Conservation (phyloP, 1,140 invertebrate species). For the Argopecten irradians region DNA sequence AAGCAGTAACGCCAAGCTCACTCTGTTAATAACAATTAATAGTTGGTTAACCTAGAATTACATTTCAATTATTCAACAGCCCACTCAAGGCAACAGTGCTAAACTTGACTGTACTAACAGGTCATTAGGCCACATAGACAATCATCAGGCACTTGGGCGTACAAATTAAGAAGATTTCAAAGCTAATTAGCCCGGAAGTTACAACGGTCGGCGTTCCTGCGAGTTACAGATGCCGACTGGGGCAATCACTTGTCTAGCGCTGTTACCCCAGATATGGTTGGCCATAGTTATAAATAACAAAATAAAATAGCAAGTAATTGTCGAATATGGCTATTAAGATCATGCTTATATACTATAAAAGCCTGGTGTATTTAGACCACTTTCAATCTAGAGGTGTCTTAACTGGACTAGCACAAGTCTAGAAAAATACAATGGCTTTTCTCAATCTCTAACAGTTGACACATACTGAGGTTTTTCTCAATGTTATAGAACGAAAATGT, state of each 20-base stretch:
- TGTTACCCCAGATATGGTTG: too few species aligned
- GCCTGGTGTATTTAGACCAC: too few species aligned
- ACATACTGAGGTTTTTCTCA: too few species aligned
- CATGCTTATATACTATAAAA: too few species aligned
- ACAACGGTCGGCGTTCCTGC: background rate
- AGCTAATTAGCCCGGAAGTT: background rate
- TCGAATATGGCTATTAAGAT: too few species aligned
- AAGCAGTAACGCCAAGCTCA: background rate
- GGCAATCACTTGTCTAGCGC: background rate
- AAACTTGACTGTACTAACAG: background rate
- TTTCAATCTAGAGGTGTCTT: too few species aligned
- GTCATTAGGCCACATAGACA: background rate
- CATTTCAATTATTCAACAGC: background rate
- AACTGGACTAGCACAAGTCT: too few species aligned
- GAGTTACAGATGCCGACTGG: background rate
- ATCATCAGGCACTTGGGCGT: background rate
- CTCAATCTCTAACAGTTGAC: too few species aligned
- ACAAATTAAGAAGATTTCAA: background rate
- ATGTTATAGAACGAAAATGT: too few species aligned
- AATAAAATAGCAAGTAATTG: too few species aligned
- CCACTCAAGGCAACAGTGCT: background rate
- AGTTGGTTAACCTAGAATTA: conserved; percentile 22
- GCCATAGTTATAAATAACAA: too few species aligned
- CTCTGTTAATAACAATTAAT: background rate
- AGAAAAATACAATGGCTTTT: too few species aligned